Base-by-base conservation (phyloP, 1,140 invertebrate species). In the Phthorimaea operculella region DNA sequence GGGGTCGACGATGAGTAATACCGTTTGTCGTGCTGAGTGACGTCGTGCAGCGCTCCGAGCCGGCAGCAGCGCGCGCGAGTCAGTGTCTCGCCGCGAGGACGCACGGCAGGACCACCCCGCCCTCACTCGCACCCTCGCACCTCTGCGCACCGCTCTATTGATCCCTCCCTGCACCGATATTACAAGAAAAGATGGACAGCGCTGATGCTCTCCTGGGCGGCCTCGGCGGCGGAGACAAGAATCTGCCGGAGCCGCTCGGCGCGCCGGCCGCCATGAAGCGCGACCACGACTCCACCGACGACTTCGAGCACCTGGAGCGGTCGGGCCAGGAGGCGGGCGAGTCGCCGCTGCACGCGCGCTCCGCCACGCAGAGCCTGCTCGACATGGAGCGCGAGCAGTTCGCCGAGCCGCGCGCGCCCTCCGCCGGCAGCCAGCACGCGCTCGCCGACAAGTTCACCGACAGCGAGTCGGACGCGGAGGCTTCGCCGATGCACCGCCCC, bases 261-360 rank as follows among this genome's bases (percentile, higher is more conserved):
- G 68, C 60, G 48, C 53, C 60, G n/a, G n/a, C n/a, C 12, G 49
- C 60, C 11, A 83, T 90, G 60, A 88, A 87, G 67, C 84, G 89
- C 36, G 89, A 90, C 51, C 87, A 89, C 65, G 90, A 92, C 66
- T 91, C 90, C 5, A 84, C 89, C 42, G 90, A 92, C 66, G 91
- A 92, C 73, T 92, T 92, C 72, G 90, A 92, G 68, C 90, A 92
- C 71, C 79, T 92, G 54, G 90, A 89, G 49, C 88, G 88, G 60
- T 76, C 81, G 51, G 64, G 68, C 18, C 70, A 69, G 12, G 76
- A n/a, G n/a, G n/a, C n/a, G n/a, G n/a, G n/a, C n/a, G n/a, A 82
- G 52, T 72, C 73, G 17, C 74, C 68, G 33, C 60, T 71, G 17
- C 76, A 74, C 57, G 59, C 61, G 49, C 79, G 86, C 54, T 59